phyloP scores from a whole-genome alignment of 1,140 invertebrate species.

The Drosophila rhopaloa region DNA sequence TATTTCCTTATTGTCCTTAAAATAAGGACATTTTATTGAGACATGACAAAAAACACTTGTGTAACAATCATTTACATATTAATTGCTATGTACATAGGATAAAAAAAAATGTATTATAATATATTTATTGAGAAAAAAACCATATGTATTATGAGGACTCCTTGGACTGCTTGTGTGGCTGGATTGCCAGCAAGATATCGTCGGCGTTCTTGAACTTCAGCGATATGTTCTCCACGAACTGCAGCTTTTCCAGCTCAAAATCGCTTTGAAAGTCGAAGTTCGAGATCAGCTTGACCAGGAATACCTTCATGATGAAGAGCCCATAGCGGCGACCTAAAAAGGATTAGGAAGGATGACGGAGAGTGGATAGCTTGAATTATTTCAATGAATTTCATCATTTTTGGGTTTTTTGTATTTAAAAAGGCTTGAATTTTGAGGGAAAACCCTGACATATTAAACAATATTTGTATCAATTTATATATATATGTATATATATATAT shows the following conservation, averaged over 20 bases:
- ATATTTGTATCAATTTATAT: no score
- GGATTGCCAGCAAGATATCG: slow-evolving; percentile 63
- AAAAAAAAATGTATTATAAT: slow-evolving; percentile 8
- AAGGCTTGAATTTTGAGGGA: no score
- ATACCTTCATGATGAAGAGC: slow-evolving; percentile 74
- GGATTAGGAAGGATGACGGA: no score
- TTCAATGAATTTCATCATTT: no score
- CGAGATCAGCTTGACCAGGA: slow-evolving; percentile 69
- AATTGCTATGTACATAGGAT: neutral
- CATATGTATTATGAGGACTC: slow-evolving; percentile 1
- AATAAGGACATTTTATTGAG: slow-evolving; percentile 4
- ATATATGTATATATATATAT: no score
- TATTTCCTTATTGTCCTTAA: neutral
- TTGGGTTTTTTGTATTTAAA: no score
- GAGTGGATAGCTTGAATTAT: neutral
- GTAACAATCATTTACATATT: neutral
- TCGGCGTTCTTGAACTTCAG: slow-evolving; percentile 76
- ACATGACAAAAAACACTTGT: neutral
- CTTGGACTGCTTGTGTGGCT: slow-evolving; percentile 29
- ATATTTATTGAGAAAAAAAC: neutral
- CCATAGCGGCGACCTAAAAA: slow-evolving; percentile 70
- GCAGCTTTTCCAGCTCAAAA: slow-evolving; percentile 56
- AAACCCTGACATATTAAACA: no score
- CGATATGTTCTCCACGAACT: slow-evolving; percentile 76
- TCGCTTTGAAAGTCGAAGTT: slow-evolving; percentile 67